These are phyloP conservation scores for Philaethria dido DNA, from an alignment of 2,888 invertebrate species.

Conservation along the genomic window DNA sequence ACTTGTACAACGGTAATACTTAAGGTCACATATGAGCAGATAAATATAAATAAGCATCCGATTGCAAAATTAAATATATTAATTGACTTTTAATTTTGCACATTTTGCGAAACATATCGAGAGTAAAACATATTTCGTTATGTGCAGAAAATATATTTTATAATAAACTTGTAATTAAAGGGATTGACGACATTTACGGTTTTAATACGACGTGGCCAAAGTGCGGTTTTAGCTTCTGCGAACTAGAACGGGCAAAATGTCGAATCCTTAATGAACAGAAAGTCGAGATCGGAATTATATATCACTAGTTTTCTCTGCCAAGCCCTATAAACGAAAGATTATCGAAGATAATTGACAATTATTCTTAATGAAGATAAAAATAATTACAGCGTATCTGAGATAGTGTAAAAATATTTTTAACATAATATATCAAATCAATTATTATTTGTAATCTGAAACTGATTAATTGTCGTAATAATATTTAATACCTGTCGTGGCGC, in stretches of 20 bases:
- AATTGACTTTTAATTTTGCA: conserved; percentile 22
- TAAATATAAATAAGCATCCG: conserved; percentile 30
- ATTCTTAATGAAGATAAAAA: no score
- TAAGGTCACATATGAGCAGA: conserved; percentile 25
- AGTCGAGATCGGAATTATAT: neutral
- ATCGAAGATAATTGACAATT: no score
- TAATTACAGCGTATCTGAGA: no score
- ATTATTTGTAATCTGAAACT: neutral
- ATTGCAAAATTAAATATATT: conserved; percentile 30
- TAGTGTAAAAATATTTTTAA: no score
- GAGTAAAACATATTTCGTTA: conserved; percentile 1
- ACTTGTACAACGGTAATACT: conserved; percentile 13
- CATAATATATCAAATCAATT: neutral
- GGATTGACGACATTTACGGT: neutral
- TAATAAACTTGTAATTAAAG: neutral
- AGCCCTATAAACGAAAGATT: neutral
- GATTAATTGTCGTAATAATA: no score
- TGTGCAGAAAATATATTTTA: neutral
- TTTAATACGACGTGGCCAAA: neutral
- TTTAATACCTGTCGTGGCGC: no score
- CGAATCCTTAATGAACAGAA: neutral
- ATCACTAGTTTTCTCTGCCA: neutral
- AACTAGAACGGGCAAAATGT: neutral
- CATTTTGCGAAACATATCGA: conserved; percentile 10
- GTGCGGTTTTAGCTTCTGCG: neutral